Evolutionary conservation across 1,140 invertebrate genomes (phyloP).

Genomic region (Euura lappo): DNA sequence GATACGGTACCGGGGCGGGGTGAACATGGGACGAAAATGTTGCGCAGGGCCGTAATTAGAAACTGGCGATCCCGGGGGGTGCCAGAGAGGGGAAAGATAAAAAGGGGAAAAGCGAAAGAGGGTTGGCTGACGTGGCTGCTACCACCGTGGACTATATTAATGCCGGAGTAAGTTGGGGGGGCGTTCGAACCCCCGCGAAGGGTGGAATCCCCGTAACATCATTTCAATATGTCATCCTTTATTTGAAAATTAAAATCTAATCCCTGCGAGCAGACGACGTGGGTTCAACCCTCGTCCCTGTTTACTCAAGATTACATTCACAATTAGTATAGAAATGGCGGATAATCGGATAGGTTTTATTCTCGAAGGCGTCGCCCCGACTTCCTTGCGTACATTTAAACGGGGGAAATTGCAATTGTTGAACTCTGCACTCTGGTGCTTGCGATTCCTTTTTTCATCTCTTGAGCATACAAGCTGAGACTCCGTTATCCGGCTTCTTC

Average conservation of each 20-base stretch:
- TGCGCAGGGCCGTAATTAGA: slow-evolving; percentile 55
- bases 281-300: slow-evolving; percentile 16
- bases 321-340: slow-evolving; percentile 7
- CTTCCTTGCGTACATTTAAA: too few species aligned
- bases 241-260: slow-evolving; percentile 61
- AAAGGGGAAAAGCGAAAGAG: slow-evolving; percentile 12
- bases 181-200: slow-evolving; percentile 1
- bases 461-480: too few species aligned
- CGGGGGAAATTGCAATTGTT: too few species aligned
- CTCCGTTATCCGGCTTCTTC: too few species aligned
- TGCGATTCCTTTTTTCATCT: neutral
- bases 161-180: neutral
- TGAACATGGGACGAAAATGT: slow-evolving; percentile 31
- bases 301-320: slow-evolving; percentile 47
- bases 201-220: slow-evolving; percentile 26
- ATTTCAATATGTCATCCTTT: slow-evolving; percentile 58
- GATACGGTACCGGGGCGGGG: slow-evolving; percentile 12
- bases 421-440: too few species aligned
- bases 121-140: slow-evolving; percentile 10
- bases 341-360: too few species aligned
- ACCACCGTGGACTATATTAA: too few species aligned
- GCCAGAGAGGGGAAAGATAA: slow-evolving; percentile 17
- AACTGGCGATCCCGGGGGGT: slow-evolving; percentile 41
- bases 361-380: too few species aligned
- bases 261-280: slow-evolving; percentile 26